Conservation (phyloP, 2,113 vertebrate species). For the Callithrix jacchus region DNA sequence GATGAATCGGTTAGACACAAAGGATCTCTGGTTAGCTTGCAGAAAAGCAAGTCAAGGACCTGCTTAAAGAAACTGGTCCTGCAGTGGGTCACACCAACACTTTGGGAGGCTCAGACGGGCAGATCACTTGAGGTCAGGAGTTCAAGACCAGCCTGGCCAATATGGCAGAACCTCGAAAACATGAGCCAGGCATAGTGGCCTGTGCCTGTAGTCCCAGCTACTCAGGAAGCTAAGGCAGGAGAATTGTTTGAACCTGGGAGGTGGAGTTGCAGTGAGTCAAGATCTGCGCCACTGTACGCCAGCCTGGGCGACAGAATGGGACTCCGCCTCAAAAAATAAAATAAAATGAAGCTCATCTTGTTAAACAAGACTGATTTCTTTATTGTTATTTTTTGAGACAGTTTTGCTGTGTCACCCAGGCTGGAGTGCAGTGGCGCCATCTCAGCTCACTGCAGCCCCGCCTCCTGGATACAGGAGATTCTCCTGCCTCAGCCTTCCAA, state of each 20-base stretch:
- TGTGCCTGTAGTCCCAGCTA: neutral
- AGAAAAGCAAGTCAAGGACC: neutral
- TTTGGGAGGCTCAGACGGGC: neutral
- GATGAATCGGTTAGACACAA: neutral
- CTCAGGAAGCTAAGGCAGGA: no score
- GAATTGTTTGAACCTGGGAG: no score
- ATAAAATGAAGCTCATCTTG: no score
- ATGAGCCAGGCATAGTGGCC: neutral
- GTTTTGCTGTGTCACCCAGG: no score
- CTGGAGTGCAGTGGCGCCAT: no score
- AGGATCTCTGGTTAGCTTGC: fast-evolving
- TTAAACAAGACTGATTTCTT: no score
- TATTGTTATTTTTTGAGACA: no score
- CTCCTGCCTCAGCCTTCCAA: no score
- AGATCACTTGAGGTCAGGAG: neutral
- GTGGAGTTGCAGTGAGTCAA: neutral
- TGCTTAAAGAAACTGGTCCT: fast-evolving
- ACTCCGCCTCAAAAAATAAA: no score
- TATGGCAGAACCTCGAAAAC: neutral
- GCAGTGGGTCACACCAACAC: neutral
- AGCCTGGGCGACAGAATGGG: neutral
- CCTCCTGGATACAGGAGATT: no score
- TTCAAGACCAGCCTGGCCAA: neutral
- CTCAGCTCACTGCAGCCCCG: no score
- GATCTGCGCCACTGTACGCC: neutral